A percentile compares a stretch with the other conserved stretches of the same genome.
phyloP scores from a whole-genome alignment of 2,888 invertebrate species.

The Polymixis flavicincta region DNA sequence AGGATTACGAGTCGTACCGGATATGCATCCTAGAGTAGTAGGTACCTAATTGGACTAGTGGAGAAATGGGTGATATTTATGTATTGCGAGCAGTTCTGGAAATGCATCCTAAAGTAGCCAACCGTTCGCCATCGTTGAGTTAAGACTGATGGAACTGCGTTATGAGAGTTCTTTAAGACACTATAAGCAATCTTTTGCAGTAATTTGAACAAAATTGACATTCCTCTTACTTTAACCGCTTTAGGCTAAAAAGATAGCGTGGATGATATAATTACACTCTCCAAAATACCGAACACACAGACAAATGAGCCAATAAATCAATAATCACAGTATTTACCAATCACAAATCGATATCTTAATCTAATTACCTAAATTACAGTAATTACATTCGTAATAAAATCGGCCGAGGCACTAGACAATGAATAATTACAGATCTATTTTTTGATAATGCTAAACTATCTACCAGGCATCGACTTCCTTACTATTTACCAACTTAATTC shows the following conservation, averaged over 20 bases:
- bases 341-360: slow-evolving; percentile 68
- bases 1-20: too few relatives aligned
- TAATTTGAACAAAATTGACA: slow-evolving; percentile 25
- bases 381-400: slow-evolving; percentile 70
- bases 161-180: background rate
- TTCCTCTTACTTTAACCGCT: slow-evolving; percentile 37
- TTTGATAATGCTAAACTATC: slow-evolving; percentile 67
- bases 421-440: slow-evolving; percentile 71
- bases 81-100: too few relatives aligned
- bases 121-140: too few relatives aligned
- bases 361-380: slow-evolving; percentile 71
- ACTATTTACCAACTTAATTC: slow-evolving; percentile 49
- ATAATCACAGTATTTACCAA: slow-evolving; percentile 64
- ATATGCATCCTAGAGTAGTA: too few relatives aligned
- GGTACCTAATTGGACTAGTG: too few relatives aligned
- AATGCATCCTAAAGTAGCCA: too few relatives aligned
- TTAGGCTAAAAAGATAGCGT: slow-evolving; percentile 44
- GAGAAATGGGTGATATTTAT: too few relatives aligned
- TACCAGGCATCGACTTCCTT: slow-evolving; percentile 63
- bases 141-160: background rate
- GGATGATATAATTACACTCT: slow-evolving; percentile 50
- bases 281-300: slow-evolving; percentile 40
- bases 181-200: slow-evolving; percentile 8
- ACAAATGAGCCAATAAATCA: slow-evolving; percentile 65
- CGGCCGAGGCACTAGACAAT: slow-evolving; percentile 65